These are phyloP conservation scores for Chloromyia formosa DNA, from an alignment of 2,888 invertebrate genomes.

Conservation along the genomic window DNA sequence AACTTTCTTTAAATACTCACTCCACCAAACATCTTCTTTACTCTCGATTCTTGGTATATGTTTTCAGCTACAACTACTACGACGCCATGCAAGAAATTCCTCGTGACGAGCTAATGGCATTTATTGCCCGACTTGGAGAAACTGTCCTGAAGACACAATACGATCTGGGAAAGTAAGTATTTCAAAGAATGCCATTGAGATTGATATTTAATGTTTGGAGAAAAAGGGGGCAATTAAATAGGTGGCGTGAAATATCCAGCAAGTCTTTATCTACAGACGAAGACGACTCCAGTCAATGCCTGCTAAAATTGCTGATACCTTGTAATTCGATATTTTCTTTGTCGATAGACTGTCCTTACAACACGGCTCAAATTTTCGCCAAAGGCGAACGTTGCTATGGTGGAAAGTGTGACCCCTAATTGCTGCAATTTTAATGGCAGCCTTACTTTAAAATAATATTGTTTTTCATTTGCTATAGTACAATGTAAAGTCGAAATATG, in stretches of 20 bases:
- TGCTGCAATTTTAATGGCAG: neutral
- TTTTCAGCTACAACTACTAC: constrained; percentile 59
- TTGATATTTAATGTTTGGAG: constrained; percentile 8
- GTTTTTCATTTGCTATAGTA: neutral
- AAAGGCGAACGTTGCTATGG: too few relatives aligned
- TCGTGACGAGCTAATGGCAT: constrained; percentile 77
- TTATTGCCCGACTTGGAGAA: constrained; percentile 79
- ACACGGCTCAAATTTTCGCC: too few relatives aligned
- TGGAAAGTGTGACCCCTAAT: neutral
- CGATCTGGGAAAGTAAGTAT: constrained; percentile 80
- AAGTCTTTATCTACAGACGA: neutral
- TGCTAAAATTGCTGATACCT: neutral
- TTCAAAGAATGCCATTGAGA: neutral
- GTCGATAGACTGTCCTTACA: too few relatives aligned
- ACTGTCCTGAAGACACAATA: constrained; percentile 79
- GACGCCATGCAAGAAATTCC: constrained; percentile 76
- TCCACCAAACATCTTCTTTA: too few relatives aligned
- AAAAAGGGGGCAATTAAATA: neutral
- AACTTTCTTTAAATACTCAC: too few relatives aligned
- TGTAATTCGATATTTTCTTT: neutral
- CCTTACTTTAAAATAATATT: constrained; percentile 8
- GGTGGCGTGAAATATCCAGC: neutral
- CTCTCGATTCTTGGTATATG: neutral
- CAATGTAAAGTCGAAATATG: neutral
- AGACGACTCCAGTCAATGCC: neutral